Base-by-base conservation (phyloP, 2,888 invertebrate species). In the Elaeidobius kamerunicus region DNA sequence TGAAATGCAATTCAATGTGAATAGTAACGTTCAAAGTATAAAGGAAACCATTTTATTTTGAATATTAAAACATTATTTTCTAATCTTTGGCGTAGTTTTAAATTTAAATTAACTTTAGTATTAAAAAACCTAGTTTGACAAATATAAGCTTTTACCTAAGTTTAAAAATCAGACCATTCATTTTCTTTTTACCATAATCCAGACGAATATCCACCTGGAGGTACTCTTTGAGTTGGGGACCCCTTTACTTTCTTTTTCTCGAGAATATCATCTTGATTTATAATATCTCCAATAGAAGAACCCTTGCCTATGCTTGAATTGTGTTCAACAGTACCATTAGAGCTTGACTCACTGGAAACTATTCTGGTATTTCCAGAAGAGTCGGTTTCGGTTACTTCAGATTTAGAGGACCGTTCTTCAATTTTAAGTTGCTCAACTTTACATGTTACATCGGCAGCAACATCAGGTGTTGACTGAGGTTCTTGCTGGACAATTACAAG, bases 151-250 rank as follows among this genome's bases (percentile, higher is more conserved):
- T 30, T 30, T 30, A 12, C 30, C 30, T n/a, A 30, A 30, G 3
- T 7, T 30, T 30, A 6, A 30, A 19, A 42, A 42, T 12, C 15
- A 16, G 32, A 18, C 27, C 11, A 18, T 30, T 30, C 3, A 14
- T 27, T 46, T 30, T 30, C 3, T 18, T 27, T 46, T 55, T 44
- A 63, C 63, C 63, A 63, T 40, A 63, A 47, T 11, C 62, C 63
- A 19, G 62, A 61, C 12, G 63, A 63, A 53, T 59, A 61, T 4
- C 63, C 63, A 6, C 63, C 63, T 28, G 63, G 63, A 15, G 63
- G 63, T 14, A 63, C 60, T 19, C 56, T 51, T 27, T 50, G 56
- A 16, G 28, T 4, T 1, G 35, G 27, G 12, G 38, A 35, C 9
- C 49, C 44, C 28, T 48, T 59, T 6, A 48, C 32, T 36, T 45